Evolutionary conservation across 1,140 invertebrate genomes (phyloP).

Genomic region (Arctopsyche grandis): DNA sequence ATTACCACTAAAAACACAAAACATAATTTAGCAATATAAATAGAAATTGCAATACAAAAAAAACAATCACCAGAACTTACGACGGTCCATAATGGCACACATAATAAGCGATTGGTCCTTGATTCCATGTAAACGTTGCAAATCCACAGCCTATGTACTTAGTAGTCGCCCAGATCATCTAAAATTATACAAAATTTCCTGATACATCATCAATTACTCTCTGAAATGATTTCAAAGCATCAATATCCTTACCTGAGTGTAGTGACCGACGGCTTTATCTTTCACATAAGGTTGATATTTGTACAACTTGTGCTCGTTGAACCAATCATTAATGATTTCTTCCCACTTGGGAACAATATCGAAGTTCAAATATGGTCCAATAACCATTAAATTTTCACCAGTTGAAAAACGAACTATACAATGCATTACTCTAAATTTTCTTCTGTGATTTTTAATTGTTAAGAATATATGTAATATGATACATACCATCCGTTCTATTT

Average conservation of each 20-base stretch:
- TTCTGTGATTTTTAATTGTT: not conserved
- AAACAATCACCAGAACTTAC: slow-evolving; percentile 16
- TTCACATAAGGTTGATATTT: slow-evolving; percentile 13
- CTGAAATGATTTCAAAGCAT: not conserved
- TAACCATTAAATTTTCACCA: slow-evolving; percentile 6
- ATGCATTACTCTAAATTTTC: not conserved
- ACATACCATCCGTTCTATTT: slow-evolving; percentile 20
- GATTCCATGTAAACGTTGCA: slow-evolving; percentile 1
- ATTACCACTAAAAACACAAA: slow-evolving; percentile 33
- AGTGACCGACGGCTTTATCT: slow-evolving; percentile 4
- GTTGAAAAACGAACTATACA: slow-evolving; percentile 3
- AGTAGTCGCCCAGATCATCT: slow-evolving; percentile 27
- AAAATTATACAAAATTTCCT: not conserved
- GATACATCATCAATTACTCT: not conserved
- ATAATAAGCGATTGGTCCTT: not conserved
- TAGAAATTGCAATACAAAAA: not conserved
- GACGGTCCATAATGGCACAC: slow-evolving; percentile 23
- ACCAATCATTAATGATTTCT: slow-evolving; percentile 9
- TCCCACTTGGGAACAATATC: slow-evolving; percentile 2
- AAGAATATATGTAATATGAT: not conserved
- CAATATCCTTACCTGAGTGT: not conserved
- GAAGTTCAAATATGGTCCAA: not conserved
- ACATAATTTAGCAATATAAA: slow-evolving; percentile 4
- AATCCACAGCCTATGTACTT: slow-evolving; percentile 15
- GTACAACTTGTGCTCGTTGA: slow-evolving; percentile 23